Evolutionary conservation across 2,888 invertebrate species (phyloP).

Genomic region (Drosophila fulvimacula): DNA sequence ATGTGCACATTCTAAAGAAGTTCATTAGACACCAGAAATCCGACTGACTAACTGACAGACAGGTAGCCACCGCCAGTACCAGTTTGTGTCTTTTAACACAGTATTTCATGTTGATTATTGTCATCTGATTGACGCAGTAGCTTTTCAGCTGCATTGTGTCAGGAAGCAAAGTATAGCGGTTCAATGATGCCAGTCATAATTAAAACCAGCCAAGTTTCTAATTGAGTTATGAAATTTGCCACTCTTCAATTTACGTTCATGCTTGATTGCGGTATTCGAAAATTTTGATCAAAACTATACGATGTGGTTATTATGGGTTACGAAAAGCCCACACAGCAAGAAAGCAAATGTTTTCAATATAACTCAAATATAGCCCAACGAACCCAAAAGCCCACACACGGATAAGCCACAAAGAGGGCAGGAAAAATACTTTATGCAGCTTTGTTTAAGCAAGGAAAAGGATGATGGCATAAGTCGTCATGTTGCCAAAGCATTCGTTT

Average conservation of each 20-base stretch:
- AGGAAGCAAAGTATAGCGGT: not conserved
- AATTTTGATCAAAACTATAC: conserved; percentile 17
- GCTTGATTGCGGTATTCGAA: conserved; percentile 30
- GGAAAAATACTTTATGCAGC: conserved; percentile 36
- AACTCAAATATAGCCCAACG: conserved; percentile 11
- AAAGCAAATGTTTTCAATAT: conserved; percentile 47
- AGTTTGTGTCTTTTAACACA: not conserved
- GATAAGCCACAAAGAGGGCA: conserved; percentile 21
- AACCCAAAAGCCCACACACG: conserved; percentile 5
- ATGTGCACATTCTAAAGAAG: conserved; percentile 46
- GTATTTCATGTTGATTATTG: conserved; percentile 51
- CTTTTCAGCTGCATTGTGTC: conserved; percentile 19
- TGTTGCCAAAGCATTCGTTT: conserved; percentile 48
- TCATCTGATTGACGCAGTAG: conserved; percentile 16
- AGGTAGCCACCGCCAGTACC: not conserved
- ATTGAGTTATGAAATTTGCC: conserved; percentile 63
- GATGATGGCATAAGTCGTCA: conserved; percentile 68
- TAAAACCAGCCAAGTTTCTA: conserved; percentile 42
- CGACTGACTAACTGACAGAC: conserved; percentile 5
- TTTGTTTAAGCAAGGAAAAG: conserved; percentile 57
- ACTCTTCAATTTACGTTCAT: conserved; percentile 43
- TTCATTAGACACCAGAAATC: conserved; percentile 53
- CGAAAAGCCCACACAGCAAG: conserved; percentile 17
- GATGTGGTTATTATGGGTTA: conserved; percentile 28
- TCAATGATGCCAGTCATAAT: conserved; percentile 36